phyloP scores from a whole-genome alignment of 2,888 invertebrate genomes.

The Leptinotarsa peninsularis region DNA sequence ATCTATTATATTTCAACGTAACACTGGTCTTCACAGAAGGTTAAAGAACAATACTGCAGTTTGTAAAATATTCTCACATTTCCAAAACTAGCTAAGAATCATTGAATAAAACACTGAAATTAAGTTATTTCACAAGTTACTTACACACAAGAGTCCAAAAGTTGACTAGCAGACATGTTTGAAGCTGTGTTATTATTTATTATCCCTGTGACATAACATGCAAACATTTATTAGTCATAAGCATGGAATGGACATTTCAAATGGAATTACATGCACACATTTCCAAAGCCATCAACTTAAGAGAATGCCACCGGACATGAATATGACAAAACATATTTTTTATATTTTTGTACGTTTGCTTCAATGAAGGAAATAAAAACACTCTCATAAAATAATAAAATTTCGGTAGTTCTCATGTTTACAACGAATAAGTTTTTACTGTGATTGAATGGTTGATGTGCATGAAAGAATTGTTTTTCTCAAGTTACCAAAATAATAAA shows the following conservation, averaged over 20 bases:
- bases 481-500: neutral
- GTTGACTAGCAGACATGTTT: conserved; percentile 74
- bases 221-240: conserved; percentile 52
- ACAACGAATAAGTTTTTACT: too few relatives aligned
- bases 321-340: conserved; percentile 1
- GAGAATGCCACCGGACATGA: neutral
- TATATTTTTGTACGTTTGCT: neutral
- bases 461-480: neutral
- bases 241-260: conserved; percentile 33
- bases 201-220: conserved; percentile 61
- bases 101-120: conserved; percentile 3
- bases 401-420: too few relatives aligned
- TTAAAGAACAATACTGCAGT: neutral
- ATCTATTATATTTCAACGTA: neutral
- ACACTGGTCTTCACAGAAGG: neutral
- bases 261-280: conserved; percentile 35
- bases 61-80: conserved; percentile 1
- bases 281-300: neutral
- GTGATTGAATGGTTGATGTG: too few relatives aligned
- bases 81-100: neutral
- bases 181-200: conserved; percentile 57
- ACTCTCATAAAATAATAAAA: too few relatives aligned
- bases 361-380: neutral
- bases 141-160: conserved; percentile 76
- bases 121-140: conserved; percentile 59